Evolutionary conservation across 2,888 invertebrate species (phyloP).

Genomic region (Rhagonycha lutea): DNA sequence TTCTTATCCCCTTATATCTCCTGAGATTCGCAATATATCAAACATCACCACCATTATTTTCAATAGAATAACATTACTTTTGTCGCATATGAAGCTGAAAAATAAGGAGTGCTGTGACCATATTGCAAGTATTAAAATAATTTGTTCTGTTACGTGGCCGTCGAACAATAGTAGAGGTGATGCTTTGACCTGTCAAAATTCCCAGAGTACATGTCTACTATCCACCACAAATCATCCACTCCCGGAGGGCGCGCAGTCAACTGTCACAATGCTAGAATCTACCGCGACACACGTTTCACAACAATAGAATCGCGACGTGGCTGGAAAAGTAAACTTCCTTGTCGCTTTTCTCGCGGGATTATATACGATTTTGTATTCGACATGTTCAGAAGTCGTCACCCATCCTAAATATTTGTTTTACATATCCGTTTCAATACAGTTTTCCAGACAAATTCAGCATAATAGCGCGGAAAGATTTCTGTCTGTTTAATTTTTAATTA

Average conservation of each 20-base stretch:
- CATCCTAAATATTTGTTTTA: slow-evolving; percentile 22
- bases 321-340: slow-evolving; percentile 50
- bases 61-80: slow-evolving; percentile 52
- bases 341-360: slow-evolving; percentile 39
- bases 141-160: background rate
- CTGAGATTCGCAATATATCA: slow-evolving; percentile 52
- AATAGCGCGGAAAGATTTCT: background rate
- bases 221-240: slow-evolving; percentile 47
- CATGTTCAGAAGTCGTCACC: slow-evolving; percentile 33
- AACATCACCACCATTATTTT: slow-evolving; percentile 49
- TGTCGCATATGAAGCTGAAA: slow-evolving; percentile 39
- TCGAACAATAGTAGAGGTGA: slow-evolving; percentile 26
- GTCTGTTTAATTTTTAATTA: slow-evolving; percentile 17
- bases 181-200: slow-evolving; percentile 39
- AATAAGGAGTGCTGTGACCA: slow-evolving; percentile 13
- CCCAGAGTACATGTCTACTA: slow-evolving; percentile 38
- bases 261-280: slow-evolving; percentile 54
- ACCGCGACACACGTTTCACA: slow-evolving; percentile 53
- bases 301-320: slow-evolving; percentile 57
- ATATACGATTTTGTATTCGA: slow-evolving; percentile 35
- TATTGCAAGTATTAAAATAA: slow-evolving; percentile 25
- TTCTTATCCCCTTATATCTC: slow-evolving; percentile 54
- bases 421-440: slow-evolving; percentile 5
- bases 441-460: background rate
- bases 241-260: slow-evolving; percentile 49